Evolutionary conservation across 2,888 invertebrate genomes (phyloP), one percentile per base, ranked within the genome.

Genomic region (Stenurella melanura): DNA sequence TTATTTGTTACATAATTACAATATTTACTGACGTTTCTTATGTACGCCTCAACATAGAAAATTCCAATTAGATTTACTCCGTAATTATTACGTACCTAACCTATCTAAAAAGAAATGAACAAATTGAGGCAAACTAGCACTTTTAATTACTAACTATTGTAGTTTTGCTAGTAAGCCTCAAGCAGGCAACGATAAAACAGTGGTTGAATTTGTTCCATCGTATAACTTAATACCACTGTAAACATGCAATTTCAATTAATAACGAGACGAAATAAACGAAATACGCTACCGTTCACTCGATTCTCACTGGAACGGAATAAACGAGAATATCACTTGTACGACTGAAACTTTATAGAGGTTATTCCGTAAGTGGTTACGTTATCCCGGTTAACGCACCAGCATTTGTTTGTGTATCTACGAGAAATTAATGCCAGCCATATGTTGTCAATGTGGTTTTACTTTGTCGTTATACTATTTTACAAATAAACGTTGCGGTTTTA

Each of bases 401-500:
- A 64, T 42, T 67, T 67, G 30, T 67, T 67, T 67, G 69, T 69
- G 11, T 57, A 58, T 57, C 69, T 34, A 19, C 6, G 26, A 69
- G 58, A 34, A 64, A 64, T 42, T 42, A 18, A n/a, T 70, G 58
- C 42, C 38, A 38, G 50, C 70, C 60, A 70, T 70, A 60, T 70
- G 70, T 60, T 60, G 42, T 60, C 70, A 19, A 21, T 70, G 60
- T 60, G 42, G 60, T 70, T 60, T 70, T 50, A 19, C 21, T 64
- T 64, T 34, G 64, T 42, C 64, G 64, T 64, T 64, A 19, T 57
- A 38, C 42, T 21, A 12, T 19, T 60, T 34, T 19, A 56, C 12
- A 70, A 70, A 70, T 60, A 70, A 70, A 70, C 70, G 18, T 19
- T 54, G 58, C 42, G 17, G 58, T 60, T 70, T 7, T 19, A 61